phyloP scores from a whole-genome alignment of 2,888 invertebrate species.

The Rhorus exstirpatorius region DNA sequence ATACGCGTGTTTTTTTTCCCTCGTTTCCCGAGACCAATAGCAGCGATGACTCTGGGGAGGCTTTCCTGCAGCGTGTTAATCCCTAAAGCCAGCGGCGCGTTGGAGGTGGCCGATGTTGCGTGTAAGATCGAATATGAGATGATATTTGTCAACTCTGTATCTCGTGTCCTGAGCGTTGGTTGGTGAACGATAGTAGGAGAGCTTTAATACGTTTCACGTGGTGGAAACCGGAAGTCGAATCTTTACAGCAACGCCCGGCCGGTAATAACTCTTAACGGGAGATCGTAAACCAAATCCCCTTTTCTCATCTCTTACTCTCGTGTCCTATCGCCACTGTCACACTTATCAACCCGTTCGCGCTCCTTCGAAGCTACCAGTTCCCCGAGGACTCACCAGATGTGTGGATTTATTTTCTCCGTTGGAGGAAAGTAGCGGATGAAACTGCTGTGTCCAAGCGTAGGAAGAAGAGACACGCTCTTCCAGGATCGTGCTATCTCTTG shows the following conservation, averaged over 20 bases:
- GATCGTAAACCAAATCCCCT: slow-evolving; percentile 33
- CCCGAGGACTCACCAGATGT: slow-evolving; percentile 43
- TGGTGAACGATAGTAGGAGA: slow-evolving; percentile 6
- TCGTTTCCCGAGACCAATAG: not conserved
- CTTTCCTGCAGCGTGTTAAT: slow-evolving; percentile 17
- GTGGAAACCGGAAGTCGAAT: slow-evolving; percentile 56
- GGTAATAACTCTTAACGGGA: slow-evolving; percentile 48
- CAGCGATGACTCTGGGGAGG: not conserved
- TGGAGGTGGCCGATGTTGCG: not conserved
- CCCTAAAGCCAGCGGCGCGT: not conserved
- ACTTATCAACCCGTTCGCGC: slow-evolving; percentile 14
- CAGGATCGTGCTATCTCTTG: slow-evolving; percentile 72
- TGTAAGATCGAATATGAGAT: slow-evolving; percentile 46
- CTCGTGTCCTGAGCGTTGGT: not conserved
- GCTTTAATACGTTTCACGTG: slow-evolving; percentile 34
- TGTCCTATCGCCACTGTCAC: too few species aligned
- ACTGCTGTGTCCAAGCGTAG: slow-evolving; percentile 3
- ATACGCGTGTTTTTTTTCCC: not conserved
- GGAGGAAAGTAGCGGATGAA: slow-evolving; percentile 12
- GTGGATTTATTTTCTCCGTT: slow-evolving; percentile 54
- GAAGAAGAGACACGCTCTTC: slow-evolving; percentile 64
- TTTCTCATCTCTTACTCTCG: slow-evolving; percentile 5
- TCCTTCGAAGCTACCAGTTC: slow-evolving; percentile 35
- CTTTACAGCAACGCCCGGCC: slow-evolving; percentile 61
- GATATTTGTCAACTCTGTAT: slow-evolving; percentile 45